Evolutionary conservation across 2,888 invertebrate genomes (phyloP), one percentile per base, ranked within the genome.

Genomic region (Muschampia staudingeri): DNA sequence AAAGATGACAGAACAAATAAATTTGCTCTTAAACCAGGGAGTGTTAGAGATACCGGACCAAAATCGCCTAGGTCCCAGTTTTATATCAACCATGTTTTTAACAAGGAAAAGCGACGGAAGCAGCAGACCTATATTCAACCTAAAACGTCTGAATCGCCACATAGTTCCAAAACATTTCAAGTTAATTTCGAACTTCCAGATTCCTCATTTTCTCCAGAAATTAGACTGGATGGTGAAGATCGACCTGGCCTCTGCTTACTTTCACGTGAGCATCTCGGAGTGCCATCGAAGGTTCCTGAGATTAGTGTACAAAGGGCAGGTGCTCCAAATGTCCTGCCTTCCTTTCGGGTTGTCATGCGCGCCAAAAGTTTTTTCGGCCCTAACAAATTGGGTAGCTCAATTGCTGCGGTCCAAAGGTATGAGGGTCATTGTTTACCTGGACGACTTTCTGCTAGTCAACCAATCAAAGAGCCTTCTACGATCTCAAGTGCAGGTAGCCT

Each of bases 221-320:
- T 70, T 85, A 25, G 75, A 72, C 34, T 65, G 71, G 40, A 48
- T 81, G 16, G 76, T 87, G 11, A 61, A 61, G 25, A 25, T 61
- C 61, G 61, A 61, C 11, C 61, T 61, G 61, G 1, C 19, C 8
- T 61, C 61, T 2, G 61, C 61, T 7, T 61, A 61, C 12, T 61
- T 61, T 25, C 61, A 61, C 61, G 61, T 61, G 11, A 61, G 25
- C 25, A 61, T 61, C 3, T 4, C 25, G 9, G 25, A 61, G 25
- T 61, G 61, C 7, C 61, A 61, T 11, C n/a, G 61, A 25, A 19
- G 61, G 11, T 61, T 61, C 25, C 19, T 61, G 61, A 61, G 61
- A 19, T 7, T 61, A 25, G 61, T 19, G 2, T 61, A 61, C 61
- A 61, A 61, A 11, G 61, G 61, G 9, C 61, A 61, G 9, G 61